Conservation (phyloP, 2,888 invertebrate genomes). For the Biston stratarius region DNA sequence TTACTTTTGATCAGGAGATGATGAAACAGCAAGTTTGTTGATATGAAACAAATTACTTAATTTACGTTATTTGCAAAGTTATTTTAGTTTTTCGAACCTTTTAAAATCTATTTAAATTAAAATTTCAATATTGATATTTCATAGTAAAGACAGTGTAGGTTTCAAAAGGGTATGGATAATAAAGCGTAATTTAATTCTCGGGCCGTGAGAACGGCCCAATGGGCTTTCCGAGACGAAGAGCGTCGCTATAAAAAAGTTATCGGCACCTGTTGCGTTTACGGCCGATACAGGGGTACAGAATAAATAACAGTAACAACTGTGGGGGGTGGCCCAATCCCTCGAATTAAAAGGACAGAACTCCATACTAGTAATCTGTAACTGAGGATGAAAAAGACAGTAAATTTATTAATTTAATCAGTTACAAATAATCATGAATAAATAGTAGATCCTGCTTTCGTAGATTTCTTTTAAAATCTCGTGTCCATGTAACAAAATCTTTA, state of each 20-base stretch:
- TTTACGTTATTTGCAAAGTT: no score
- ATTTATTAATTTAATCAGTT: no score
- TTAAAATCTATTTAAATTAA: neutral
- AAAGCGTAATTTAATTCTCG: neutral
- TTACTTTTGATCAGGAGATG: no score
- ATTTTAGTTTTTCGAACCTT: no score
- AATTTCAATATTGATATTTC: neutral
- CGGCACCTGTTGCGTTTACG: conserved; percentile 47
- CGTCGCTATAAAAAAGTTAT: conserved; percentile 38
- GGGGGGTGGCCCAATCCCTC: conserved; percentile 7
- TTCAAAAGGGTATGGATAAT: neutral
- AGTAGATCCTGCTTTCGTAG: neutral
- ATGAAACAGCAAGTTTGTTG: no score
- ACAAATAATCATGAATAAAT: neutral
- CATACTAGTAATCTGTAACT: neutral
- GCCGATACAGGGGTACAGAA: conserved; percentile 4
- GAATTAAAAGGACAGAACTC: neutral
- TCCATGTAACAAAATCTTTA: no score
- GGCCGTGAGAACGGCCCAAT: neutral
- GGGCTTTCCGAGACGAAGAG: neutral
- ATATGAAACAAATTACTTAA: no score
- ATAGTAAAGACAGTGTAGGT: neutral
- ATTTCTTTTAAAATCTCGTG: no score
- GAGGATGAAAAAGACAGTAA: no score
- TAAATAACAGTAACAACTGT: neutral